Evolutionary conservation across 1,140 invertebrate species (phyloP).

Genomic region (Ectropis grisescens): DNA sequence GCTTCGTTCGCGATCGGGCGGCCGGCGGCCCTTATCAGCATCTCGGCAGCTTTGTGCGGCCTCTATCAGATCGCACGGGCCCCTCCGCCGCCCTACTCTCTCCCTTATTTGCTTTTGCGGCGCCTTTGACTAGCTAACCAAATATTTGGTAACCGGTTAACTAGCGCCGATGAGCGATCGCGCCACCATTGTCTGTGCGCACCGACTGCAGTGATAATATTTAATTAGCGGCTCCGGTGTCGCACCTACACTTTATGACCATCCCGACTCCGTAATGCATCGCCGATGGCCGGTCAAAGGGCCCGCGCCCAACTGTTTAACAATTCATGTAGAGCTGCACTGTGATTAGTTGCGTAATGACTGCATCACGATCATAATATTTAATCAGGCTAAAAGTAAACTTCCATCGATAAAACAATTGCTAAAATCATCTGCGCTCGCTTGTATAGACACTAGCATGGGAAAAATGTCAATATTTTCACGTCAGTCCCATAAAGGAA

Average conservation of each 20-base stretch:
- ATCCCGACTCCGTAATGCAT: constrained; percentile 14
- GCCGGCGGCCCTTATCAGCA: constrained; percentile 24
- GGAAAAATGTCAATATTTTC: constrained; percentile 14
- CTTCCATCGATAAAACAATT: too few species aligned
- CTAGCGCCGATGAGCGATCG: constrained; percentile 49
- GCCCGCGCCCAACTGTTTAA: constrained; percentile 44
- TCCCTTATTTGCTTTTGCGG: constrained; percentile 39
- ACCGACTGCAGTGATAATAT: constrained; percentile 57
- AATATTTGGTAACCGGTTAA: constrained; percentile 62
- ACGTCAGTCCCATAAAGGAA: constrained; percentile 14
- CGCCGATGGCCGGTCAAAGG: constrained; percentile 32
- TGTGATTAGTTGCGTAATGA: constrained; percentile 47
- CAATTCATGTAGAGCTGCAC: constrained; percentile 30
- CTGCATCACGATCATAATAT: constrained; percentile 21
- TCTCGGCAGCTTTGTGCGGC: constrained; percentile 17
- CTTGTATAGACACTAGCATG: too few species aligned
- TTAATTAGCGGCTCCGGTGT: constrained; percentile 58
- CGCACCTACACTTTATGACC: constrained; percentile 34
- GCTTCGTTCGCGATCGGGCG: constrained; percentile 21
- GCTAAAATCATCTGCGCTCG: constrained; percentile 10
- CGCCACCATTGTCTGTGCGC: constrained; percentile 44
- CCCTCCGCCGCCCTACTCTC: constrained; percentile 6
- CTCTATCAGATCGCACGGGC: constrained; percentile 23
- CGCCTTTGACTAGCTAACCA: constrained; percentile 48
- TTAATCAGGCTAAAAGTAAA: constrained; percentile 15